Conservation (phyloP, 2,797 vertebrate genomes). For the Notolepis coatsorum region DNA sequence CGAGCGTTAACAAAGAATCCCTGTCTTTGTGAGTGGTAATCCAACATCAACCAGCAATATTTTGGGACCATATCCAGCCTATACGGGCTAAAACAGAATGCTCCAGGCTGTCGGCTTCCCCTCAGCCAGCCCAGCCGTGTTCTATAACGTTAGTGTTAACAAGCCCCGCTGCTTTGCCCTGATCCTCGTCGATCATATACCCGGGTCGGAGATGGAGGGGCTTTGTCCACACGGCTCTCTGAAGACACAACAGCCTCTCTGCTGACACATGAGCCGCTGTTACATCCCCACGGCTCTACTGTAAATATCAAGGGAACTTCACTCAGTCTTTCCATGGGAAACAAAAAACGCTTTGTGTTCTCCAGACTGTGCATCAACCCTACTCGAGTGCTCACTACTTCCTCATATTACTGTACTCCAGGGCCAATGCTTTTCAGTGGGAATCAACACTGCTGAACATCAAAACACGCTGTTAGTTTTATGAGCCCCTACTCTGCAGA, state of each 20-base stretch:
- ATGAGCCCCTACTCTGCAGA: constrained; percentile 32
- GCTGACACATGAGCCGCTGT: constrained; percentile 51
- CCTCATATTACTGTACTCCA: constrained; percentile 28
- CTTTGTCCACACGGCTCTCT: constrained; percentile 47
- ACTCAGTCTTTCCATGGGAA: constrained; percentile 47
- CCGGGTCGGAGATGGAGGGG: constrained; percentile 41
- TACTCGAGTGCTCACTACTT: constrained; percentile 14
- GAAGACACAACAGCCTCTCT: constrained; percentile 60
- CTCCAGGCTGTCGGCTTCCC: not conserved
- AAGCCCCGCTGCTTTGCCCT: constrained; percentile 35
- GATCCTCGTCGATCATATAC: constrained; percentile 38
- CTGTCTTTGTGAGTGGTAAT: constrained; percentile 37
- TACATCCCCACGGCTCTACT: constrained; percentile 54
- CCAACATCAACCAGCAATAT: constrained; percentile 51
- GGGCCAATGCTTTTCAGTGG: constrained; percentile 16
- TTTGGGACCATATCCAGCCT: constrained; percentile 34
- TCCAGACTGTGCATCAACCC: constrained; percentile 19
- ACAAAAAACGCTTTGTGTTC: constrained; percentile 51
- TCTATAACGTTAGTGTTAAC: constrained; percentile 42
- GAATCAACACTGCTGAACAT: constrained; percentile 38
- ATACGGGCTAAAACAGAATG: constrained; percentile 23
- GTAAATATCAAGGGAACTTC: constrained; percentile 57
- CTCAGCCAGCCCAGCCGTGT: not conserved
- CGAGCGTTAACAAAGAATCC: constrained; percentile 48
- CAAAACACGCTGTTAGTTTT: constrained; percentile 45